Conservation (phyloP, 2,113 vertebrate genomes). For the Alethe diademata region DNA sequence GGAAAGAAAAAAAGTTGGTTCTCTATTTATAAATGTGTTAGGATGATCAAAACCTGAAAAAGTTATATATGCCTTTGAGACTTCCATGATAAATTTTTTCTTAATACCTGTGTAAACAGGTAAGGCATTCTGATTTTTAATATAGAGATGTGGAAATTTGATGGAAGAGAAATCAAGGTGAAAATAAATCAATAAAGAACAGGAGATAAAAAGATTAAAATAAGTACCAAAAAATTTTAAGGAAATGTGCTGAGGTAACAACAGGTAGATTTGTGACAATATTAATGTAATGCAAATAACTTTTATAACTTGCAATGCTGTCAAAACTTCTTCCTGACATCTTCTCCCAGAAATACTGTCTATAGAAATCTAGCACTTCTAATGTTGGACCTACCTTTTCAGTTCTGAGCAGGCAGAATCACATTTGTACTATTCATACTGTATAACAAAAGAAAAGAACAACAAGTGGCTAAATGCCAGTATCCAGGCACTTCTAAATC, state of each 20-base stretch:
- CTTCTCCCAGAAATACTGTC: neutral
- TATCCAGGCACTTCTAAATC: neutral
- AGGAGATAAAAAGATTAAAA: neutral
- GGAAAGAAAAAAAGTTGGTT: neutral
- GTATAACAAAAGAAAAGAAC: neutral
- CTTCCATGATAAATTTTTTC: neutral
- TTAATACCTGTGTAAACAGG: neutral
- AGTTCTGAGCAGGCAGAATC: neutral
- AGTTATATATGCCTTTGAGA: neutral
- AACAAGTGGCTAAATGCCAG: neutral
- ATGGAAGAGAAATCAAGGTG: neutral
- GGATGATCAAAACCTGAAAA: neutral
- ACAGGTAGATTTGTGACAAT: neutral
- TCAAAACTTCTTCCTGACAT: neutral
- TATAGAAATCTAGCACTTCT: neutral
- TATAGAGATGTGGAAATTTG: neutral
- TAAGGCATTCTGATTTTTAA: neutral
- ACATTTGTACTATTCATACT: neutral
- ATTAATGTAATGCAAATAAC: neutral
- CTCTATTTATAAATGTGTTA: neutral
- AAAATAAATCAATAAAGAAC: neutral
- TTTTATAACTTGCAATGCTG: neutral
- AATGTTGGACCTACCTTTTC: neutral
- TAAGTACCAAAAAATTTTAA: neutral
- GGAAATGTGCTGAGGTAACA: neutral